A percentile compares a stretch with the other conserved stretches of the same genome.
These are phyloP conservation scores for Sisyra terminalis DNA, from an alignment of 2,888 invertebrate genomes.

Conservation along the genomic window DNA sequence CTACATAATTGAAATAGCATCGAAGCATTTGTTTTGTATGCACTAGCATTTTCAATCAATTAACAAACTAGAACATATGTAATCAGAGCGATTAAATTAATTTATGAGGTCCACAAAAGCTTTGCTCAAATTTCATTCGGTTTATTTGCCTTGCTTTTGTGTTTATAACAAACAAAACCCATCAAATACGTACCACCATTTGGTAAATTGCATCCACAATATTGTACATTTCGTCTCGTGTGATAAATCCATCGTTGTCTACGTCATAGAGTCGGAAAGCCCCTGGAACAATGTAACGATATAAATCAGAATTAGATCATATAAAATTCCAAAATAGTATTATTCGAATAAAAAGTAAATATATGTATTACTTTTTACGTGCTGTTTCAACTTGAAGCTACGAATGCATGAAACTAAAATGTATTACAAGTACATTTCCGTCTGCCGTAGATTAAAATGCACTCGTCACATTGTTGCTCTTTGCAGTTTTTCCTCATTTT, in stretches of 20 bases:
- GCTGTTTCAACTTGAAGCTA: too few relatives aligned
- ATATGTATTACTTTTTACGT: slow-evolving; percentile 3
- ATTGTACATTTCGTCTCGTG: slow-evolving; percentile 90
- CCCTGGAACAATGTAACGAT: slow-evolving; percentile 45
- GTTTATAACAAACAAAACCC: neutral
- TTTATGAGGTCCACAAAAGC: too few relatives aligned
- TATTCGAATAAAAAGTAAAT: neutral
- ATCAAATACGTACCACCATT: slow-evolving; percentile 77
- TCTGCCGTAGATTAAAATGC: too few relatives aligned
- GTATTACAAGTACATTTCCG: neutral
- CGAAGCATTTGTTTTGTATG: too few relatives aligned
- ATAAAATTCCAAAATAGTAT: neutral
- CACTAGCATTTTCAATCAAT: too few relatives aligned
- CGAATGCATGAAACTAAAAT: neutral
- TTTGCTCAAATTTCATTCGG: neutral
- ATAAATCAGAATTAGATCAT: slow-evolving; percentile 1
- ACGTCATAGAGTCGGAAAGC: slow-evolving; percentile 91
- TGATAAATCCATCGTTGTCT: slow-evolving; percentile 91
- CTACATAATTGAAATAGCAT: too few relatives aligned
- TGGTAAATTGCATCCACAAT: slow-evolving; percentile 96
- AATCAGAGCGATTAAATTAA: too few relatives aligned
- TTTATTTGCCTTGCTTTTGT: slow-evolving; percentile 3
- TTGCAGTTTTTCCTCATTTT: too few relatives aligned
- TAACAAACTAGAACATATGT: too few relatives aligned
- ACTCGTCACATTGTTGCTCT: too few relatives aligned